Percentiles rank a stretch among this genome's conserved stretches.
Conservation (phyloP, 2,113 vertebrate genomes). For the Brachyistius frenatus region DNA sequence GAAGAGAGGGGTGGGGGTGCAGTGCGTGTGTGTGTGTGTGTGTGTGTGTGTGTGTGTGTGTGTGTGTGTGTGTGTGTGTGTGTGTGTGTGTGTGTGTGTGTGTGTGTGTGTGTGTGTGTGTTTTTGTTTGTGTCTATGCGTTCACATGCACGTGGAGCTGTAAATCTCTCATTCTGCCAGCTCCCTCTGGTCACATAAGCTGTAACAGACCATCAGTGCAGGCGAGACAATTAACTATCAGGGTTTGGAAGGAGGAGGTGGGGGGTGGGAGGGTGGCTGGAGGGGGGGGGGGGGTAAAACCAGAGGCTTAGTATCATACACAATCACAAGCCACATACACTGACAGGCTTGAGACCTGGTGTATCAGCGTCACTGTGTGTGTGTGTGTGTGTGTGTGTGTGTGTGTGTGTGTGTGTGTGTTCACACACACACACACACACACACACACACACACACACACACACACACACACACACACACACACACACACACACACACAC, state of each 20-base stretch:
- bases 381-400: conserved; percentile 37
- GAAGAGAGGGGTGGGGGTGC: neutral
- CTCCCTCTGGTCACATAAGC: conserved; percentile 76
- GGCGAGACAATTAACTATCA: conserved; percentile 84
- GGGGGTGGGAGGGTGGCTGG: neutral
- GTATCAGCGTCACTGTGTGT: conserved; percentile 56
- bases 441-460: too few species aligned
- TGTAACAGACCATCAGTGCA: conserved; percentile 82
- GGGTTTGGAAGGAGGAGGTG: neutral
- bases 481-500: too few species aligned
- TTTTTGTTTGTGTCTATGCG: conserved; percentile 43
- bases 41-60: conserved; percentile 47
- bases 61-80: conserved; percentile 39
- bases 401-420: too few species aligned
- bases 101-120: conserved; percentile 48
- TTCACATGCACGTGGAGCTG: conserved; percentile 42
- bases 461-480: too few species aligned
- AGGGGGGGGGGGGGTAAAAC: conserved; percentile 55
- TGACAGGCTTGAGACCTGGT: conserved; percentile 60
- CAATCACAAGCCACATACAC: conserved; percentile 63
- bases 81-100: conserved; percentile 31
- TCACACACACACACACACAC: too few species aligned
- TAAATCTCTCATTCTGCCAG: conserved; percentile 65
- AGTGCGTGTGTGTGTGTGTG: conserved; percentile 7
- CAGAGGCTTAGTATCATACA: conserved; percentile 75